These are phyloP conservation scores for Psephotus haematonotus DNA, from an alignment of 2,113 vertebrate species.

Conservation along the genomic window DNA sequence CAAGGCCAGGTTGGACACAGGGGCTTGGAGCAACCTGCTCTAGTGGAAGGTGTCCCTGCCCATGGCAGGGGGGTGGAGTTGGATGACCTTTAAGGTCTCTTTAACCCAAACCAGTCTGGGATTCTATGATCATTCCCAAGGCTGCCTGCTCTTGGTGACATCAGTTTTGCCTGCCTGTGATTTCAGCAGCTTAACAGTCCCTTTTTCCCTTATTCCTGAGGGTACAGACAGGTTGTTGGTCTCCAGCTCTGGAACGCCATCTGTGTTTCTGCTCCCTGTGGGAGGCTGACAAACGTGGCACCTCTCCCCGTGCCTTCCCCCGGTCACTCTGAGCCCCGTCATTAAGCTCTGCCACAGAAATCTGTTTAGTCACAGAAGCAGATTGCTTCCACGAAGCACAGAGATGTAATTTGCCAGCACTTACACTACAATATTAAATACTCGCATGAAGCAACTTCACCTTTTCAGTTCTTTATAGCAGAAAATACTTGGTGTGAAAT, in stretches of 20 bases:
- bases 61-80: neutral
- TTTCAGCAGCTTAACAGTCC: neutral
- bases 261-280: neutral
- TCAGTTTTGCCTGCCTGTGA: neutral
- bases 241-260: neutral
- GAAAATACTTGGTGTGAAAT: constrained; percentile 52
- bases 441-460: constrained; percentile 27
- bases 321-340: neutral
- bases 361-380: constrained; percentile 54
- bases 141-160: neutral
- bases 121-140: neutral
- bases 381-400: constrained; percentile 18
- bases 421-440: constrained; percentile 39
- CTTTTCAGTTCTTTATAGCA: constrained; percentile 29
- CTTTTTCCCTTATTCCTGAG: neutral
- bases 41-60: neutral
- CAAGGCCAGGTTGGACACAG: neutral
- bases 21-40: neutral
- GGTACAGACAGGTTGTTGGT: neutral
- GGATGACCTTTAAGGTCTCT: neutral
- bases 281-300: neutral
- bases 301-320: neutral
- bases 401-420: constrained; percentile 50
- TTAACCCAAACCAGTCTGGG: neutral
- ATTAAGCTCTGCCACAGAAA: constrained; percentile 36